Base-by-base conservation (phyloP, 2,113 vertebrate genomes). In the Proterorhinus semilunaris region DNA sequence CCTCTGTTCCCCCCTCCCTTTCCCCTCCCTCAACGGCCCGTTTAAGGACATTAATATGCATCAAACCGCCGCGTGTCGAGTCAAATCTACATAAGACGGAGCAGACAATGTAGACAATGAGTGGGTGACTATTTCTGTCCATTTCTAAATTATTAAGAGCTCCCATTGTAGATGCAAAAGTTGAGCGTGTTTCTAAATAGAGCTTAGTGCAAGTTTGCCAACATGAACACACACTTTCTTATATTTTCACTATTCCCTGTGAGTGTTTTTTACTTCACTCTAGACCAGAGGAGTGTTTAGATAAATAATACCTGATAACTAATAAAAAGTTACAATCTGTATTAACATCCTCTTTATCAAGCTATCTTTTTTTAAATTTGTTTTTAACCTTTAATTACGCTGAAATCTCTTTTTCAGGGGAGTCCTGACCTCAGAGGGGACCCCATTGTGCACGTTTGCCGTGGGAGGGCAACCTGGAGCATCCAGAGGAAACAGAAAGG, bases 41-140 rank as follows among this genome's bases (percentile, higher is more conserved):
- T 86, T 88, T 88, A 87, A 85, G 78, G 78, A 84, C 89, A 91
- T 91, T 85, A 91, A 88, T 89, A 91, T 91, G 90, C 85, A 90
- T 91, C 87, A 88, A 91, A 87, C 54, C 16, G 6, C 68, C 64
- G 70, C 69, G 58, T 43, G 66, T 69, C 67, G 42, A 75, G 73
- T 76, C 68, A 78, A 50, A 72, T 63, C 74, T 72, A 53, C 70
- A 62, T 74, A 58, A 84, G 48, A 72, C 78, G 67, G 67, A 44
- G 48, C 65, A 64, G 73, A 73, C 44, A 70, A 55, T 80, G 65
- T 74, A 70, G 68, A 84, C 77, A 66, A 78, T 71, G 80, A 72
- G 67, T 47, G 4, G 51, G 69, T 72, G 76, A 76, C 68, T 84
- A 80, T 83, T 84, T 84, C 64, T 63, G 63, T 72, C 59, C 50